Percentiles rank a stretch among this genome's conserved stretches.
Conservation (phyloP, 1,140 invertebrate species). For the Delia radicum region DNA sequence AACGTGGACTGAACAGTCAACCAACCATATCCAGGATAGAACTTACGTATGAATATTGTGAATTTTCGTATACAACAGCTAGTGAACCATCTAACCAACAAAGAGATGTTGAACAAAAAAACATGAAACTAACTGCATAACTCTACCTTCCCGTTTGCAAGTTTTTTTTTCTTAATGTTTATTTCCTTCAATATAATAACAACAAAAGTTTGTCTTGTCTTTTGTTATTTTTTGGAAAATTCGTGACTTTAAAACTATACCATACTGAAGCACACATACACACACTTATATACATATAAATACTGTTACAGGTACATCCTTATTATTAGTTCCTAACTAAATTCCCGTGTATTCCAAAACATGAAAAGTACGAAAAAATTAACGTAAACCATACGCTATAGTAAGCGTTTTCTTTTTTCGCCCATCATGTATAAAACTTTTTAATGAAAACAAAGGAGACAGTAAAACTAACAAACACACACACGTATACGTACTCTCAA, state of each 20-base stretch:
- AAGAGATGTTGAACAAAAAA: not conserved
- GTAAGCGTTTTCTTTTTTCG: not conserved
- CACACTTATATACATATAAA: not conserved
- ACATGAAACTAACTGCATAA: not conserved
- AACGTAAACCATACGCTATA: conserved; percentile 10
- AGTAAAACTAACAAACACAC: not conserved
- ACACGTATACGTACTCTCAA: too few species aligned
- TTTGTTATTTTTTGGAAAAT: not conserved
- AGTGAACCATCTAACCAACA: not conserved
- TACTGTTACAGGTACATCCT: not conserved
- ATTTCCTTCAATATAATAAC: not conserved
- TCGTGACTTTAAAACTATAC: conserved; percentile 1
- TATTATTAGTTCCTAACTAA: not conserved
- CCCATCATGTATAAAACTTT: not conserved
- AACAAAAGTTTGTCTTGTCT: not conserved
- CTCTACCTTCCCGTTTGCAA: not conserved
- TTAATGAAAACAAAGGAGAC: conserved; percentile 1
- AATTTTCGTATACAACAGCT: not conserved
- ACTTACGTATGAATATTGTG: not conserved
- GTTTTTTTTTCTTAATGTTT: too few species aligned
- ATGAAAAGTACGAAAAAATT: not conserved
- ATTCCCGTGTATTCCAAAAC: not conserved
- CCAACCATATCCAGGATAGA: not conserved
- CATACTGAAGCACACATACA: not conserved
- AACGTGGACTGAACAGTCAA: too few species aligned